Evolutionary conservation across 2,888 invertebrate genomes (phyloP).

Genomic region (Agrotis exclamationis): DNA sequence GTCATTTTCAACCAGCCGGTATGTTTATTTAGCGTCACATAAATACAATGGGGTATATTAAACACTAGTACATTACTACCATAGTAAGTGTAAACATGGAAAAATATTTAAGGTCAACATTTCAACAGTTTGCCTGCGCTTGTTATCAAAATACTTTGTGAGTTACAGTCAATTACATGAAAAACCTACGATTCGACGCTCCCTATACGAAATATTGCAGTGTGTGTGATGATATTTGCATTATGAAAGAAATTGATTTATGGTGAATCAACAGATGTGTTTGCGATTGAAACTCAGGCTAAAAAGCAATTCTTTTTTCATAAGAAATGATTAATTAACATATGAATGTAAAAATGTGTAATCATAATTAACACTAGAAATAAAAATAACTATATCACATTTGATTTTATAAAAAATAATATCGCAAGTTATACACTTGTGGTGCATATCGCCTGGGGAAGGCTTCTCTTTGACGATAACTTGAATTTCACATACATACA

Average conservation of each 20-base stretch:
- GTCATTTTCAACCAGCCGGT: conserved; percentile 35
- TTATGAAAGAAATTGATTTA: conserved; percentile 17
- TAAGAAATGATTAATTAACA: conserved; percentile 39
- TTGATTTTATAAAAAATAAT: conserved; percentile 70
- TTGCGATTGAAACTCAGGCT: conserved; percentile 31
- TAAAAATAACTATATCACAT: conserved; percentile 75
- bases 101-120: conserved; percentile 51
- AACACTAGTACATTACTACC: conserved; percentile 43
- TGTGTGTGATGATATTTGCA: conserved; percentile 24
- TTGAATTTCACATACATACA: conserved; percentile 54
- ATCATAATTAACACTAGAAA: conserved; percentile 67
- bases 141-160: conserved; percentile 52
- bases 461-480: conserved; percentile 59
- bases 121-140: conserved; percentile 40
- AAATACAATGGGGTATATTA: conserved; percentile 33
- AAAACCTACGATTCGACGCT: conserved; percentile 21
- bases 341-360: conserved; percentile 47
- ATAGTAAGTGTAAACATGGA: conserved; percentile 49
- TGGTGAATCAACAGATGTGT: conserved; percentile 19
- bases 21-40: conserved; percentile 39
- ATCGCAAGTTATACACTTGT: conserved; percentile 55
- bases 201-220: conserved; percentile 19
- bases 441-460: conserved; percentile 56
- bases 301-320: conserved; percentile 32
- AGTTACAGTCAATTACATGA: conserved; percentile 37